Base-by-base conservation (phyloP, 2,888 invertebrate species). In the Loripinus fragilis region DNA sequence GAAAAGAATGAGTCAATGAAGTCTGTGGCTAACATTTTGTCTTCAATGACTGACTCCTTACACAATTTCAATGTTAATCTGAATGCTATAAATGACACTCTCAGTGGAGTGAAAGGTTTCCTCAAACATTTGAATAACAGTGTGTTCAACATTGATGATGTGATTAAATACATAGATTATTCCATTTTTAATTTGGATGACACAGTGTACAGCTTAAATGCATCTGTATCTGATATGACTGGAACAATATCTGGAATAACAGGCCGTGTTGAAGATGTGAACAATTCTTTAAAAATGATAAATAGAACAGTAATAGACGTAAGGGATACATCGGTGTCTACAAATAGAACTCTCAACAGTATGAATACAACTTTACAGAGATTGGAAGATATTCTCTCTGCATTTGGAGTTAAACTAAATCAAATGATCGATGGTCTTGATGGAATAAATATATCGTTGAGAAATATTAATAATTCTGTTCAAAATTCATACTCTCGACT, bases 11-110 rank as follows among this genome's bases (percentile, higher is more conserved):
- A 77, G 17, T 79, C 84, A 3, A 60, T 84, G n/a, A 74, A 69
- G 25, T 65, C 65, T 8, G 71, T 84, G 1, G 69, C 76, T 50
- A 71, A 80, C 20, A 79, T 79, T 8, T 38, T 84, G 5, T 48
- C 69, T 35, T 80, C 81, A 41, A 84, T 84, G 79, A 79, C 78
- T 7, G 25, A 55, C 2, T 84, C 84, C 8, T 67, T 84, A 35
- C 71, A 71, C 30, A 84, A 84, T 66, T 60, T 84, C 15, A 84
- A 84, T 64, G n/a, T 52, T 15, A 84, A 84, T 67, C 55, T 84
- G 28, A 52, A 71, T 15, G 73, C 69, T 38, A 81, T 84, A 10
- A 84, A 81, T 30, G 35, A 69, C 42, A 84, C 81, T 23, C 66
- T 84, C 55, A 71, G 70, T 12, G 71, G 33, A 8, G 80, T 84